Evolutionary conservation across 2,113 vertebrate genomes (phyloP), one percentile per base, ranked within the genome.

Genomic region (Megaceryle torquata): DNA sequence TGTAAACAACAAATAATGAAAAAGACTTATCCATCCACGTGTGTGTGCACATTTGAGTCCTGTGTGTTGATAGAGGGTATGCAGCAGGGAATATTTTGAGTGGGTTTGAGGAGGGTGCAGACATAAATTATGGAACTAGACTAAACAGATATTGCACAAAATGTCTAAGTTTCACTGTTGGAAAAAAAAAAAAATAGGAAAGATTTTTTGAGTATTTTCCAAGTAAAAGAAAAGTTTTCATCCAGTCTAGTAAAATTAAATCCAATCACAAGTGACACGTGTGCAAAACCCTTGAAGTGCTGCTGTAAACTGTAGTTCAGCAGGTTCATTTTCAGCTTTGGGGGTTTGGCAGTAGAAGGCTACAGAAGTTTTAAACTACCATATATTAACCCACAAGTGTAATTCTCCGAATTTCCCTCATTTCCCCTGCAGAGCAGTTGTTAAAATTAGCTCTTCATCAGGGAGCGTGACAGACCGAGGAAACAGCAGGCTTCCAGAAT

Each of bases 381-480:
- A 0, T 41, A 69, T 68, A 75, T 86, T 69, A 89, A 87, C 87
- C 65, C 94, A 84, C 31, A 87, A 93, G 61, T 86, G 39, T 63
- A 86, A 64, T 71, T 91, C 24, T 71, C 61, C 74, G 41, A 48
- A 53, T 91, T 72, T 53, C 44, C 39, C 65, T 68, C 19, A 44
- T 85, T 91, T 94, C 18, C 28, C 19, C 44, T 79, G 61, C 85
- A 89, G 4, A 92, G 16, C 50, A 80, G 44, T 57, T 50, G 87
- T 85, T 82, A 85, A 92, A 84, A 87, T 87, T 82, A 95, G 53
- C 44, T 82, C 70, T 87, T 89, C 57, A 91, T 91, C 61, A 61
- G 77, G n/a, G 43, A 76, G 26, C 48, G 14, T 69, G 87, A 43
- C 61, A 95, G 50, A 71, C 65, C 79, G 74, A 86, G 53, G 81